Evolutionary conservation across 1,140 invertebrate species (phyloP).

Genomic region (Monomorium pharaonis): DNA sequence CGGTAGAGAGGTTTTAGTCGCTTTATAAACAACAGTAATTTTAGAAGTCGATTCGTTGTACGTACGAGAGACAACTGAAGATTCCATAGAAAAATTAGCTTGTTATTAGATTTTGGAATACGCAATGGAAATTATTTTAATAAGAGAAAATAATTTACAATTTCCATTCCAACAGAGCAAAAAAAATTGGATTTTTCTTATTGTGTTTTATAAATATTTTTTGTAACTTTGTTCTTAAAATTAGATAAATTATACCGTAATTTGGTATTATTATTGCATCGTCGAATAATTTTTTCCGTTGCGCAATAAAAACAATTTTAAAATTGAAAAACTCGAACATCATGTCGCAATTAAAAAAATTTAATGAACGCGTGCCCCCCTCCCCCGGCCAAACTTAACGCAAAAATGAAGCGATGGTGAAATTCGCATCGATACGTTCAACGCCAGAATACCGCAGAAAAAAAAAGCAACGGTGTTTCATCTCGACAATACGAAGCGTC

Average conservation of each 20-base stretch:
- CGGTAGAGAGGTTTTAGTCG: neutral
- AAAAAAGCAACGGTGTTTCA: constrained; percentile 32
- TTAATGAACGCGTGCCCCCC: constrained; percentile 28
- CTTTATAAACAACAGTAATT: constrained; percentile 73
- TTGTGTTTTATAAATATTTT: neutral
- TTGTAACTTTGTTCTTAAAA: neutral
- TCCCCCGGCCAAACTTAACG: constrained; percentile 20
- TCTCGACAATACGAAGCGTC: constrained; percentile 40
- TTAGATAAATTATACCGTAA: neutral
- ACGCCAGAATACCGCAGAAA: constrained; percentile 23
- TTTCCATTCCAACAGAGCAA: neutral
- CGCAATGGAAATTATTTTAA: neutral
- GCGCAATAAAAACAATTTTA: constrained; percentile 9
- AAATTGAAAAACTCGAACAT: constrained; percentile 24
- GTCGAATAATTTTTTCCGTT: neutral
- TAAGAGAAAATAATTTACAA: neutral
- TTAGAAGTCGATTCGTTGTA: constrained; percentile 12
- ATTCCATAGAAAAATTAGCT: constrained; percentile 66
- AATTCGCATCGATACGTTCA: constrained; percentile 49
- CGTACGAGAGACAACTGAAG: constrained; percentile 52
- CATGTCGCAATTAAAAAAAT: constrained; percentile 48
- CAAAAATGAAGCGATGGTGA: constrained; percentile 40
- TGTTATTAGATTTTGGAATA: constrained; percentile 68
- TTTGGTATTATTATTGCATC: neutral
- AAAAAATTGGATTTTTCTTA: neutral